Evolutionary conservation across 1,140 invertebrate genomes (phyloP), one percentile per base, ranked within the genome.

Genomic region (Lepidurus couesii): DNA sequence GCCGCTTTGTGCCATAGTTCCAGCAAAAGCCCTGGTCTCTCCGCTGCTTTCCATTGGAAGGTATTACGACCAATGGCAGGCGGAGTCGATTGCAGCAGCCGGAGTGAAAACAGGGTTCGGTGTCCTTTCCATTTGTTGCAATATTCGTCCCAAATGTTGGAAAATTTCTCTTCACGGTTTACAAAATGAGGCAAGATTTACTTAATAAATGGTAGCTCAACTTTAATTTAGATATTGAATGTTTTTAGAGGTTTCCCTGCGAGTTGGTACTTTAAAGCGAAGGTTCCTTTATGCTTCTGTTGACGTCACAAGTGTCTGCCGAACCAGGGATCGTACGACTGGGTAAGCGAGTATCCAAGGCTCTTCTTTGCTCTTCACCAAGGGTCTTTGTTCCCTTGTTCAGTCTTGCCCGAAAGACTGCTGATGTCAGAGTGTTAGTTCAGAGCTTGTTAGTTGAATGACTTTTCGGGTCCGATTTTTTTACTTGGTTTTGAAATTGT

Each of bases 81-180:
- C 16, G 53, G 16, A 65, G 53, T 65, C 53, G 53, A 65, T 65
- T 65, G 53, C 53, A 65, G 53, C 45, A 65, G 53, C 53, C 53
- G 13, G 13, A 21, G 21, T 65, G 21, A 65, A 47, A 65, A 65
- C 53, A 7, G 53, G 53, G 53, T 65, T 65, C 53, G 53, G 53
- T 21, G 13, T 10, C 53, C 53, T 7, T 65, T 65, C 13, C 53
- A 65, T 65, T 65, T n/a, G 13, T 34, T 13, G 53, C 21, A 9
- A 65, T 65, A 13, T 65, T 65, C 8, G 53, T 65, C 21, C 53
- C 8, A 21, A 65, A 65, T 7, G 21, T 21, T 16, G 16, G 6
- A 13, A n/a, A 1, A 13, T 65, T 65, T 11, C 16, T 34, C 34
- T 34, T 34, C 34, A 34, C 3, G 34, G 2, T 4, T 34, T 34